Evolutionary conservation across 2,113 vertebrate species (phyloP).

Genomic region (Potamarius usumacintae): DNA sequence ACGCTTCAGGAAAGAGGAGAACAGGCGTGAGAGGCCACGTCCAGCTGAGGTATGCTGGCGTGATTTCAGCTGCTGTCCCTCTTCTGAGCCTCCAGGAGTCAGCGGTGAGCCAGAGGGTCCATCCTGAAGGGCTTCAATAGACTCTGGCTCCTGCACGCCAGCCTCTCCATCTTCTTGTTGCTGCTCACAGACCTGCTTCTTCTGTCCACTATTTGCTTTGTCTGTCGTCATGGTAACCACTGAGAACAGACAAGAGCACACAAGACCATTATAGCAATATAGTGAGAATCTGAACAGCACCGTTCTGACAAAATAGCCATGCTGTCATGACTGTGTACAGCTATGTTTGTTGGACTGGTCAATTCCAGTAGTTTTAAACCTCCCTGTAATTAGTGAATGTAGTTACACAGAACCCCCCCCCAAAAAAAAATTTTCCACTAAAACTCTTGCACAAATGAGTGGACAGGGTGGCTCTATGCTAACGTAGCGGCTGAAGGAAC

Average conservation of each 20-base stretch:
- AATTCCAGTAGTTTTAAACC: not conserved
- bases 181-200: slow-evolving; percentile 63
- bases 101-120: not conserved
- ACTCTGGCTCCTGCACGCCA: slow-evolving; percentile 55
- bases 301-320: not conserved
- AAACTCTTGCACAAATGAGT: not conserved
- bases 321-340: not conserved
- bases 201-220: slow-evolving; percentile 77
- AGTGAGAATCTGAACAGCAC: not conserved
- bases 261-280: not conserved
- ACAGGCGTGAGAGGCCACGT: slow-evolving; percentile 87
- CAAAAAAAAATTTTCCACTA: not conserved
- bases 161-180: slow-evolving; percentile 68
- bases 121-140: slow-evolving; percentile 44
- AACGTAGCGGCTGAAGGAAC: not conserved
- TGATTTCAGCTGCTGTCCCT: slow-evolving; percentile 77
- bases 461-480: not conserved
- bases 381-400: not conserved
- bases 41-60: slow-evolving; percentile 74
- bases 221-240: slow-evolving; percentile 94
- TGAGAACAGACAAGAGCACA: slow-evolving; percentile 56
- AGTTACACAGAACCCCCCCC: not conserved
- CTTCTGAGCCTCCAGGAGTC: slow-evolving; percentile 59
- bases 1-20: slow-evolving; percentile 90
- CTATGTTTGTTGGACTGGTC: not conserved